Base-by-base conservation (phyloP, 2,888 invertebrate genomes). In the Lasioglossum oenotherae region DNA sequence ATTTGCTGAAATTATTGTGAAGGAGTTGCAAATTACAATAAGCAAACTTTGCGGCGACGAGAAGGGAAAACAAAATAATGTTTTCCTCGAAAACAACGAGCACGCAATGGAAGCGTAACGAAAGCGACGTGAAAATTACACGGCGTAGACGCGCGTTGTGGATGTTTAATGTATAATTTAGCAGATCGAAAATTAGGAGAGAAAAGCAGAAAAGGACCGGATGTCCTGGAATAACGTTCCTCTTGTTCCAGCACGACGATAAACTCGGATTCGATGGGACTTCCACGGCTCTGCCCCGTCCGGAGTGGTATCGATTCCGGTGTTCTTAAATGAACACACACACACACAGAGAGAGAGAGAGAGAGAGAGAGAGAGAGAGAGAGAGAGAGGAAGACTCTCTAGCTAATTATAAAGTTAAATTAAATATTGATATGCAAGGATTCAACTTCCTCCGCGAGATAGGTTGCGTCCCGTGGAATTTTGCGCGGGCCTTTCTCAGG, bases 401-500 rank as follows among this genome's bases (percentile, higher is more conserved):
- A 27, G 76, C 67, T 83, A 84, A 84, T 84, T 84, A 84, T 77
- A 84, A 84, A 84, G 83, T 84, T 84, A 84, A 84, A 84, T 84
- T 73, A 84, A 84, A 84, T 82, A 84, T 82, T 84, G 82, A 84
- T 84, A 84, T 84, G 83, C 83, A 82, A 84, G 76, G 73, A 73
- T 82, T 46, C 64, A 73, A 77, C 44, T 84, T 77, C 67, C 73
- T 64, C 53, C 64, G 57, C 71, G 82, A 75, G 74, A 82, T 49
- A 71, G 74, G 31, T 60, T 75, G 74, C 27, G 60, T 75, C 60
- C 74, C 67, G 41, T 44, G 72, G 71, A 81, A 83, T 83, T 76
- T 69, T 41, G n/a, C 80, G 41, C 38, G 60, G 69, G 35, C 27
- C 72, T 53, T 71, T 71, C 72, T 27, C 23, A 44, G 44, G 44